phyloP scores from a whole-genome alignment of 1,140 invertebrate species.

The Habropoda laboriosa region DNA sequence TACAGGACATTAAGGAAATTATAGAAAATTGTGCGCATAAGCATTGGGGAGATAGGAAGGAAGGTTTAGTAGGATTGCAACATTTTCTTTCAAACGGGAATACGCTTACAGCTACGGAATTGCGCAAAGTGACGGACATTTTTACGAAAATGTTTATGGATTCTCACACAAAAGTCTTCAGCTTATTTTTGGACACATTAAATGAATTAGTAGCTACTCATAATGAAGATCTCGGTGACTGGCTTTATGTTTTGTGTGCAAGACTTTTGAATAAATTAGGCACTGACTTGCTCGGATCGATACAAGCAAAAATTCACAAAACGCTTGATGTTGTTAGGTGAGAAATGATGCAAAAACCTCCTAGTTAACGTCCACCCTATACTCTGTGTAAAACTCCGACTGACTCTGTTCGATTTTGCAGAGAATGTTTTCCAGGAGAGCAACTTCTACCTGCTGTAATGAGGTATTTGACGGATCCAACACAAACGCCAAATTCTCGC shows the following conservation, averaged over 20 bases:
- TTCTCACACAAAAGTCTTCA: constrained; percentile 97
- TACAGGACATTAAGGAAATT: constrained; percentile 93
- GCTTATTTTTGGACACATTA: constrained; percentile 94
- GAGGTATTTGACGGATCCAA: constrained; percentile 92
- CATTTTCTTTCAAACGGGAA: constrained; percentile 88
- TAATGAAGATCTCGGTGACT: constrained; percentile 92
- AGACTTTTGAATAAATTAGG: constrained; percentile 92
- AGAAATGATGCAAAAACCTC: constrained; percentile 49
- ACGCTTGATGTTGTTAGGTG: constrained; percentile 93
- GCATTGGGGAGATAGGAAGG: constrained; percentile 95
- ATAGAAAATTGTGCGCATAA: constrained; percentile 93
- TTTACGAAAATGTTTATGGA: constrained; percentile 98
- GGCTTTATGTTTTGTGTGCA: constrained; percentile 91
- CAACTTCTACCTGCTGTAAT: constrained; percentile 85
- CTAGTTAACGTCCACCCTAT: neutral
- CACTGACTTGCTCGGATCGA: constrained; percentile 93
- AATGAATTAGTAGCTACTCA: constrained; percentile 94
- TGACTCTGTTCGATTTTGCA: constrained; percentile 70
- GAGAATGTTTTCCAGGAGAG: constrained; percentile 85
- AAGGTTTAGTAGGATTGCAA: constrained; percentile 92
- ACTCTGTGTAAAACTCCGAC: neutral
- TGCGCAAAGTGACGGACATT: constrained; percentile 92
- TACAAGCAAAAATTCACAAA: constrained; percentile 93
- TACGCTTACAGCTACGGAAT: constrained; percentile 86
- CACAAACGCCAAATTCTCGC: constrained; percentile 94